A percentile compares a stretch with the other conserved stretches of the same genome.
These are phyloP conservation scores for Eleginops maclovinus DNA, from an alignment of 2,113 vertebrate genomes.

Conservation along the genomic window DNA sequence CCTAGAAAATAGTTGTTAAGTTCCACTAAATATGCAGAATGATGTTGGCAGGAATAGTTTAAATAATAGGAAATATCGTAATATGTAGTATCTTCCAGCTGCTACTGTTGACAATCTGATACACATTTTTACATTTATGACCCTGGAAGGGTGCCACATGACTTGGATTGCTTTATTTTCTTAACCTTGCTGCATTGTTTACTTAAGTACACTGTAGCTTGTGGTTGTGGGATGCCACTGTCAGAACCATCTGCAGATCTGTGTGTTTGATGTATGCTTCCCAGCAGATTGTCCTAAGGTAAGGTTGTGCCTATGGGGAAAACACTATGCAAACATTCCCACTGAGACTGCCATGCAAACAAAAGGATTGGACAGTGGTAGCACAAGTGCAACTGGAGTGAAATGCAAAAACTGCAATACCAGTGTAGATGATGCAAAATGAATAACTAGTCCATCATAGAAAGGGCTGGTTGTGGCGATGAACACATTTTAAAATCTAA, in stretches of 20 bases:
- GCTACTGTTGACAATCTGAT: too few relatives aligned
- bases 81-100: too few relatives aligned
- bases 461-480: conserved; percentile 23
- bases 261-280: conserved; percentile 7
- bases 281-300: conserved; percentile 15
- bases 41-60: background rate
- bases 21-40: background rate
- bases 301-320: conserved; percentile 28
- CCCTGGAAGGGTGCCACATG: conserved; percentile 2
- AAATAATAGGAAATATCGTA: background rate
- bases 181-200: conserved; percentile 3
- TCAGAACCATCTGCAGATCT: conserved; percentile 2
- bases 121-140: background rate
- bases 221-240: conserved; percentile 12
- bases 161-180: conserved; percentile 2
- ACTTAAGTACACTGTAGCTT: conserved; percentile 7
- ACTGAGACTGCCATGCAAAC: conserved; percentile 23
- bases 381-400: background rate
- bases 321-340: conserved; percentile 2
- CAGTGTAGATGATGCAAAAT: background rate
- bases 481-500: conserved; percentile 39
- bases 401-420: conserved; percentile 5
- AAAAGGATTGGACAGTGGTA: conserved; percentile 5
- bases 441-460: conserved; percentile 33
- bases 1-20: too few relatives aligned